Conservation (phyloP, 2,113 vertebrate species). For the Anolis sagrei region DNA sequence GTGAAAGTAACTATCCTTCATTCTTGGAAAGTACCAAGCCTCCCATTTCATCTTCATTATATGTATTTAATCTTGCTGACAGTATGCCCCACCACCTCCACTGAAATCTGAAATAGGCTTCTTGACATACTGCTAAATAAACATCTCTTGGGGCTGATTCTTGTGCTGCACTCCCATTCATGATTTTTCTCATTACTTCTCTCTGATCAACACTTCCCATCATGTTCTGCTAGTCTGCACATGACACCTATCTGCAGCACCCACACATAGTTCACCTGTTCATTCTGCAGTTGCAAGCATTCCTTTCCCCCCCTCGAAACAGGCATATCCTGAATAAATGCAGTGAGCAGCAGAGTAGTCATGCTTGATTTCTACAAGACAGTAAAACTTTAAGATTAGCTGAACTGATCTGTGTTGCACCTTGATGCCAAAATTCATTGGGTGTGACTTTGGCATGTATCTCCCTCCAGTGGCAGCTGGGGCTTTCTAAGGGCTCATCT, state of each 20-base stretch:
- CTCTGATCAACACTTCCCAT: too few species aligned
- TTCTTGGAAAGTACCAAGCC: not conserved
- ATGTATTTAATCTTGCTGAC: not conserved
- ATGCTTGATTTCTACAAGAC: constrained; percentile 26
- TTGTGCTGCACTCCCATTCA: constrained; percentile 7
- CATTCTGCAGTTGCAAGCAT: constrained; percentile 9
- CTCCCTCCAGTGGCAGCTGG: too few species aligned
- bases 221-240: not conserved
- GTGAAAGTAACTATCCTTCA: not conserved
- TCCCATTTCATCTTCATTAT: not conserved
- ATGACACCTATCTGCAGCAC: constrained; percentile 1
- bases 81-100: not conserved
- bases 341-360: constrained; percentile 28
- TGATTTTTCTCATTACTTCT: not conserved
- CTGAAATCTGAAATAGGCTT: not conserved
- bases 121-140: not conserved
- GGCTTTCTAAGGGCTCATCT: too few species aligned
- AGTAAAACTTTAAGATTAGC: constrained; percentile 25
- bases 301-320: not conserved
- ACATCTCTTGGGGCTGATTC: not conserved
- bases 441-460: not conserved
- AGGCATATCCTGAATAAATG: not conserved
- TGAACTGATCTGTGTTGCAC: constrained; percentile 12
- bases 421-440: not conserved
- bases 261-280: not conserved